Evolutionary conservation across 23 tunicate species (phyloP), one percentile per base, ranked within the genome.

Genomic region (Trididemnum miniatum): DNA sequence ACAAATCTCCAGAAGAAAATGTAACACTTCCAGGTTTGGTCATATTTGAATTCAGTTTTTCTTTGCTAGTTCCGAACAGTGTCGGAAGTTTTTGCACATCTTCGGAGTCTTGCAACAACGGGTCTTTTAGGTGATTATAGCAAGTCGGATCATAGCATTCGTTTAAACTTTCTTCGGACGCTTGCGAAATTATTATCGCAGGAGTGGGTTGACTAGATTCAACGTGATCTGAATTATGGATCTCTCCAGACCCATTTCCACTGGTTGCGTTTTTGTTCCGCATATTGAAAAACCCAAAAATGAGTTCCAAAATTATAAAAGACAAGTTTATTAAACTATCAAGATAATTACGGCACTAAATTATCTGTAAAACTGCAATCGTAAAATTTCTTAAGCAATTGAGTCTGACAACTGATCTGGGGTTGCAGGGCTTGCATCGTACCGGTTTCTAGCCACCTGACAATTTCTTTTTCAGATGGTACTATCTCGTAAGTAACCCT

Each of bases 1-100:
- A 25, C 3, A 73, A 30, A 24, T 40, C 57, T 12, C 59, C 79
- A 20, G 75, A 67, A 3, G 75, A 67, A 67, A 67, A 67, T 4
- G 75, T 31, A 15, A 62, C 29, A 4, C 26, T 4, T 4, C 20
- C 20, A 4, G 20, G 5, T 18, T 49, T 49, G n/a, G n/a, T n/a
- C n/a, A n/a, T n/a, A n/a, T n/a, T n/a, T n/a, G n/a, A n/a, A 7
- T 9, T 15, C 54, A 44, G 15, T 62, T 62, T 62, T 4, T 20
- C 26, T 24, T 62, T 62, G 26, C 67, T 62, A n/a, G 15, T 26
- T 22, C 67, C n/a, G 57, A 18, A 49, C 15, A 62, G 25, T 22
- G 15, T 62, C 67, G 26, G 67, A 62, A 20, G 5, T 62, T 62
- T 62, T 62, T 62, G 28, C 26, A 22, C 26, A n/a, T 26, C 26